phyloP scores from a whole-genome alignment of 1,140 invertebrate genomes.

The Diabrotica virgifera region DNA sequence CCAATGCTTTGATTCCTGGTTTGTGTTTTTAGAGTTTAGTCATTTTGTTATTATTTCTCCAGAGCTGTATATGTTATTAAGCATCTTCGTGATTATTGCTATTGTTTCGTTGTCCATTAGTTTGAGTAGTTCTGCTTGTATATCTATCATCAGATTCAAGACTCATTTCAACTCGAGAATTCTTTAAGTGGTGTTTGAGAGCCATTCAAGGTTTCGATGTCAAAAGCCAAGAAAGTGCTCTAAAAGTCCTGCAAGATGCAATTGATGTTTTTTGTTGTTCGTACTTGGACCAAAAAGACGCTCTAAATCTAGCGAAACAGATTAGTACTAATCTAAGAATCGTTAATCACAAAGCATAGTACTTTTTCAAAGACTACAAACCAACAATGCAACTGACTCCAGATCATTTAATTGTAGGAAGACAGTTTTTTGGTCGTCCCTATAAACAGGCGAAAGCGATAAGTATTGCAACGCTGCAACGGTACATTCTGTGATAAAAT shows the following conservation, averaged over 20 bases:
- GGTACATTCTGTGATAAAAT: no score
- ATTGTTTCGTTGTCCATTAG: no score
- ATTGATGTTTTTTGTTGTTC: slow-evolving; percentile 87
- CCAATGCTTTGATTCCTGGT: no score
- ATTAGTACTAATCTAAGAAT: slow-evolving; percentile 83
- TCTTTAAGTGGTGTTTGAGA: slow-evolving; percentile 89
- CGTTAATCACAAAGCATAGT: slow-evolving; percentile 77
- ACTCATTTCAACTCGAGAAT: slow-evolving; percentile 78
- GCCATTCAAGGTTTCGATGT: slow-evolving; percentile 72
- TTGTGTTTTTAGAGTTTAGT: no score
- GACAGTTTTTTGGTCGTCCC: no score
- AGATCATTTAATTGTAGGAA: slow-evolving; percentile 33
- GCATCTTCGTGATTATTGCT: no score
- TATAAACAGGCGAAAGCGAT: no score
- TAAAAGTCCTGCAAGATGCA: slow-evolving; percentile 84
- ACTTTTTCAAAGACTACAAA: slow-evolving; percentile 75
- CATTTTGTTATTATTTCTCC: no score
- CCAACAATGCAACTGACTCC: slow-evolving; percentile 61
- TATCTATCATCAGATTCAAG: no score
- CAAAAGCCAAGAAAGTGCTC: slow-evolving; percentile 67
- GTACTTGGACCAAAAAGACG: slow-evolving; percentile 59
- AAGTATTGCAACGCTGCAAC: no score
- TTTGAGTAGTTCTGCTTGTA: no score
- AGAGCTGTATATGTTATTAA: no score
- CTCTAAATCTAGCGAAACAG: slow-evolving; percentile 65